Conservation (phyloP, 1,140 invertebrate species). For the Calephelis nemesis region DNA sequence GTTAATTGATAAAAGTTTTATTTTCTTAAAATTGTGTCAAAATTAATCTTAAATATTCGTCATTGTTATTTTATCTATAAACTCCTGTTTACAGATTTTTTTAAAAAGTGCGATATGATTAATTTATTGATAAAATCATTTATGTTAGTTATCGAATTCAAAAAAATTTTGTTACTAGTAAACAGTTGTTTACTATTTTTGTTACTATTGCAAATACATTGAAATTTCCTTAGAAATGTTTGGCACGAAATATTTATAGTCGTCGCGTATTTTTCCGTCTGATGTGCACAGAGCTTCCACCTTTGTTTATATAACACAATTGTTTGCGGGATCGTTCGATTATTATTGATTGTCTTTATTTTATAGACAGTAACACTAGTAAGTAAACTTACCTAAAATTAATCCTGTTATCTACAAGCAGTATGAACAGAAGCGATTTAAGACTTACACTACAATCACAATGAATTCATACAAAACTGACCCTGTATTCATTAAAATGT, state of each 20-base stretch:
- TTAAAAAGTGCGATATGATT: too few relatives aligned
- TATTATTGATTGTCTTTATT: background rate
- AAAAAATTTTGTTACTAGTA: too few relatives aligned
- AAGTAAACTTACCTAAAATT: slow-evolving; percentile 61
- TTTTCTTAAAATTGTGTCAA: too few relatives aligned
- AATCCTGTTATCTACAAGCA: slow-evolving; percentile 60
- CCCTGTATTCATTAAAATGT: slow-evolving; percentile 74
- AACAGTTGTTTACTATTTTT: too few relatives aligned
- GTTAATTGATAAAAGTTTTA: too few relatives aligned
- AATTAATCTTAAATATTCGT: too few relatives aligned
- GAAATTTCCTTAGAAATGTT: background rate
- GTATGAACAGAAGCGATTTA: slow-evolving; percentile 65
- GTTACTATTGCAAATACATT: background rate
- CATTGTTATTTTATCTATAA: too few relatives aligned
- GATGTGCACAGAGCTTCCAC: background rate
- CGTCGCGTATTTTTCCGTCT: background rate
- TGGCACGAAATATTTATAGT: background rate
- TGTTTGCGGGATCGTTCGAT: background rate
- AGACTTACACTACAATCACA: slow-evolving; percentile 78
- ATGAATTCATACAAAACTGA: slow-evolving; percentile 78
- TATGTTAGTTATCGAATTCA: too few relatives aligned
- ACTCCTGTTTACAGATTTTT: too few relatives aligned
- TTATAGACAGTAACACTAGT: background rate
- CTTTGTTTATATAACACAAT: background rate
- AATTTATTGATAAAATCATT: too few relatives aligned